A percentile compares a stretch with the other conserved stretches of the same genome.
Evolutionary conservation across 2,888 invertebrate species (phyloP).

Genomic region (Antheraea yamamai): DNA sequence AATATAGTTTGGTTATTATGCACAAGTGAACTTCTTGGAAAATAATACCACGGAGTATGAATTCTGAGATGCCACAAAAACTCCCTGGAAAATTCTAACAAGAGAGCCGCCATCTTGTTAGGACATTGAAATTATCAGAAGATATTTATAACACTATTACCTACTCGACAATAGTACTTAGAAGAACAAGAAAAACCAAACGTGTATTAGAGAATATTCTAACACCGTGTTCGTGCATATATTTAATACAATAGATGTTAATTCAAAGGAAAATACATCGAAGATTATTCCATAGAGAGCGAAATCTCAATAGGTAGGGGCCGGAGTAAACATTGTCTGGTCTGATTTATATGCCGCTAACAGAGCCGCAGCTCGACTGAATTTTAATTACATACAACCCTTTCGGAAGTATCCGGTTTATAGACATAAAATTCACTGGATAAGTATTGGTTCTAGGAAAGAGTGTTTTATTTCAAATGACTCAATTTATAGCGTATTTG

Average conservation of each 20-base stretch:
- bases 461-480: not conserved
- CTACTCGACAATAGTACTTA: no score
- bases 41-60: no score
- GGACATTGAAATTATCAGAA: no score
- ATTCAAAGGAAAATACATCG: conserved; percentile 1
- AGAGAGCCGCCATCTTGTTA: no score
- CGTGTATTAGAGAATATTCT: not conserved
- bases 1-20: no score
- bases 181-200: not conserved
- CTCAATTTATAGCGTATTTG: not conserved
- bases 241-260: conserved; percentile 13
- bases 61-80: no score
- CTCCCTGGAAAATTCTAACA: no score
- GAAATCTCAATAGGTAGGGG: conserved; percentile 23
- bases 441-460: not conserved
- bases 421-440: conserved; percentile 24
- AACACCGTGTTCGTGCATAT: not conserved
- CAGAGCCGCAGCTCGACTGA: conserved; percentile 54
- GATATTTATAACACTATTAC: no score
- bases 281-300: conserved; percentile 12
- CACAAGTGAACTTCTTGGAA: no score
- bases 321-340: conserved; percentile 29
- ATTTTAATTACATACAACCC: conserved; percentile 64
- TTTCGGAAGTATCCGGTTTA: conserved; percentile 37
- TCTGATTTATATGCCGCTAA: conserved; percentile 64